Evolutionary conservation across 2,113 vertebrate genomes (phyloP), one percentile per base, ranked within the genome.

Genomic region (Leptodactylus fuscus): DNA sequence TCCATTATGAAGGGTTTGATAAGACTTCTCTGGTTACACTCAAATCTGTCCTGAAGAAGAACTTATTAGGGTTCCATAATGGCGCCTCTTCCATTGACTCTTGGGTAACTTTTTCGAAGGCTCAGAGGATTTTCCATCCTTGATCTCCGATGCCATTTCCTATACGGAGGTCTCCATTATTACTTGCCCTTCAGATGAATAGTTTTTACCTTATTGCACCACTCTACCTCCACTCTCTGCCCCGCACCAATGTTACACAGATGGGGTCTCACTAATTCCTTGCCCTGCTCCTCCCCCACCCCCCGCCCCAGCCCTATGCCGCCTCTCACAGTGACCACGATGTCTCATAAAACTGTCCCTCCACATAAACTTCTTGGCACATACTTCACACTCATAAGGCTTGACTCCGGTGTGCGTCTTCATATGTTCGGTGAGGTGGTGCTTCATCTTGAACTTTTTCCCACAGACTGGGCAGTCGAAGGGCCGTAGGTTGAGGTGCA

Each of bases 361-460:
- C 97, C 97, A 97, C 96, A 98, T 97, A 93, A 98, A 98, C 90
- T 97, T 97, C 92, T 96, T 96, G 78, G 94, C 95, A 7, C 97
- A 98, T 88, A 94, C 89, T 0, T 90, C 85, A 88, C 97, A 98
- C 91, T 96, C 94, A 74, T 97, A 98, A 8, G 97, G 97, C 76
- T 97, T 97, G 76, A 97, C 95, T 29, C 96, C 97, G 0, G 97
- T 97, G 93, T 98, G 97, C 0, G 97, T 98, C 93, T 98, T 98
- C 95, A 97, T 98, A 93, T 98, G 97, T 93, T 98, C 97, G 0
- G 97, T 98, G 22, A 98, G 95, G 90, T 98, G 97, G 77, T 98
- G 97, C 91, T 98, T 98, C 97, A 98, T 98, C 93, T 98, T 98
- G 92, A 98, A 98, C 87, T 96, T 96, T 87, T 98, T 98, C 92